These are phyloP conservation scores for Selene dorsalis DNA, from an alignment of 2,797 vertebrate genomes.

Conservation along the genomic window DNA sequence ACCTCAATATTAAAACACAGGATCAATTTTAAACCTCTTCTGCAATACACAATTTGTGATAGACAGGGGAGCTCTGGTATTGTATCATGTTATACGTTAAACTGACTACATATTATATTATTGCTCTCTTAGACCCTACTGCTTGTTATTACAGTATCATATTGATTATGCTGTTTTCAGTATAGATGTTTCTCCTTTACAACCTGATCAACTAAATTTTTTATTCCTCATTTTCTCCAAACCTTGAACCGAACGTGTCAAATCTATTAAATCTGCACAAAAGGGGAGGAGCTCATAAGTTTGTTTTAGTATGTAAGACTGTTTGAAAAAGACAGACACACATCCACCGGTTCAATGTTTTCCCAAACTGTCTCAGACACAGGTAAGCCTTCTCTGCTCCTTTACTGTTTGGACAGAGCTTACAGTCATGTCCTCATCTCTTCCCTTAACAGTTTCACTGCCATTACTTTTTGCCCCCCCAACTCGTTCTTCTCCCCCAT, in stretches of 20 bases:
- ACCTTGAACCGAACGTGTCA: no score
- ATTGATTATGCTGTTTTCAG: no score
- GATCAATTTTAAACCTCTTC: no score
- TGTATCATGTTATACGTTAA: no score
- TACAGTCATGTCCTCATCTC: constrained; percentile 34
- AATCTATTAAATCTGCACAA: no score
- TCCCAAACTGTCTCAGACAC: constrained; percentile 20
- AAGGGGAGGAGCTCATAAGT: background rate
- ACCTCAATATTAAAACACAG: no score
- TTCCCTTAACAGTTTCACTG: background rate
- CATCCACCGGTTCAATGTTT: background rate
- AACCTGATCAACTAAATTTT: no score
- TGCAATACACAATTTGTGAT: no score
- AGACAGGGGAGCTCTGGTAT: no score
- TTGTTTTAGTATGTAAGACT: constrained; percentile 1
- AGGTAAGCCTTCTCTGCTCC: constrained; percentile 4
- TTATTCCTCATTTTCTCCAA: background rate
- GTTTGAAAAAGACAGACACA: background rate
- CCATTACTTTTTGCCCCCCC: constrained; percentile 1
- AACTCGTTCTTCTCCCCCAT: background rate
- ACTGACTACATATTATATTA: no score
- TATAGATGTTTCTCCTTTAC: background rate
- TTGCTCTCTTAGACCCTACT: no score
- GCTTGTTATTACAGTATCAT: no score
- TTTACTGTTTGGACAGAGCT: constrained; percentile 36